These are phyloP conservation scores for Champsocephalus esox DNA, from an alignment of 2,797 vertebrate genomes.

Conservation along the genomic window DNA sequence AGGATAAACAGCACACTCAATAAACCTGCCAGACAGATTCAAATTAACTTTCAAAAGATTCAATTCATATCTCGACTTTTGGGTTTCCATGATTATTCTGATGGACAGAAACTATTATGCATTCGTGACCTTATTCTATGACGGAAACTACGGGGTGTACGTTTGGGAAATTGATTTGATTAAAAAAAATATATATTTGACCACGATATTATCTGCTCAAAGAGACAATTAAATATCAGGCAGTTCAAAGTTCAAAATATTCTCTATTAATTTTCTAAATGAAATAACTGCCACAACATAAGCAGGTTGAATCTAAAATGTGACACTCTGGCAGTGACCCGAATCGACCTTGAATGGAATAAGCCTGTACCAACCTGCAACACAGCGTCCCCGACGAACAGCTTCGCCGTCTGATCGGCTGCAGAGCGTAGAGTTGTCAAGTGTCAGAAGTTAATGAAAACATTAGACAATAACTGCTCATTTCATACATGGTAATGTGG, in stretches of 20 bases:
- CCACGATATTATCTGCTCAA: slow-evolving; percentile 4
- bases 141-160: not conserved
- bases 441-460: slow-evolving; percentile 84
- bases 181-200: not conserved
- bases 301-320: slow-evolving; percentile 47
- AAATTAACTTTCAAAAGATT: slow-evolving; percentile 51
- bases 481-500: slow-evolving; percentile 74
- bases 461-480: slow-evolving; percentile 78
- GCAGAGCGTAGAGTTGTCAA: slow-evolving; percentile 54
- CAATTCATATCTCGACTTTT: slow-evolving; percentile 43
- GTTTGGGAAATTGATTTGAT: not conserved
- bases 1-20: slow-evolving; percentile 55
- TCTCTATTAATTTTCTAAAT: slow-evolving; percentile 33
- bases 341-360: slow-evolving; percentile 42
- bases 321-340: slow-evolving; percentile 33
- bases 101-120: slow-evolving; percentile 17
- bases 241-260: slow-evolving; percentile 28
- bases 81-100: slow-evolving; percentile 2
- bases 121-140: not conserved
- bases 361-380: slow-evolving; percentile 89
- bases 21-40: slow-evolving; percentile 57
- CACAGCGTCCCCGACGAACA: slow-evolving; percentile 94
- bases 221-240: slow-evolving; percentile 6
- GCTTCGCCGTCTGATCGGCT: slow-evolving; percentile 94
- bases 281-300: slow-evolving; percentile 53